Conservation (phyloP, 2,113 vertebrate species). For the Chloroceryle aenea region DNA sequence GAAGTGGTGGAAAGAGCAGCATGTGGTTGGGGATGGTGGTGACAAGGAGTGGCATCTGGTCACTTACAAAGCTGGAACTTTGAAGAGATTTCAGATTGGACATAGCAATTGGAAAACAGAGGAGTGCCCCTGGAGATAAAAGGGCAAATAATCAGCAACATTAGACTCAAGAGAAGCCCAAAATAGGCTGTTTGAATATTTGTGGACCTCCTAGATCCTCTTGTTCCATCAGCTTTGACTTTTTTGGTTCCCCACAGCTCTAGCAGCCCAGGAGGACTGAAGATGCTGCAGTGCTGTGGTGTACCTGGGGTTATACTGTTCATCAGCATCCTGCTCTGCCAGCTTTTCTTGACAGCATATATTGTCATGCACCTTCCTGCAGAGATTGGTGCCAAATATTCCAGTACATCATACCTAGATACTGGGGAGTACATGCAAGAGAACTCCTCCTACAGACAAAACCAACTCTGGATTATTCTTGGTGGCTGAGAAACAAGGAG, state of each 20-base stretch:
- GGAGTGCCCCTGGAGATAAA: not conserved
- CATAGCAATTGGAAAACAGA: not conserved
- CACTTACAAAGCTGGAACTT: not conserved
- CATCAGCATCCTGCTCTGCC: not conserved
- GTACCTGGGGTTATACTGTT: not conserved
- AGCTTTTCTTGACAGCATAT: not conserved
- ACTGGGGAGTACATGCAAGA: not conserved
- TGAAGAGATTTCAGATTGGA: not conserved
- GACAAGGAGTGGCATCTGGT: not conserved
- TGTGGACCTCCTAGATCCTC: not conserved
- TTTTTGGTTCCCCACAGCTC: fast-evolving
- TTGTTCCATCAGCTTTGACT: not conserved
- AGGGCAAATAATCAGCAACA: not conserved
- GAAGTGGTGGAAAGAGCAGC: not conserved
- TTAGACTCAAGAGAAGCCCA: not conserved
- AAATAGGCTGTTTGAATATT: not conserved
- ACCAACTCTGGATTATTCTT: not conserved
- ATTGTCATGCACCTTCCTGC: not conserved
- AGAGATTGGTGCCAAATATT: not conserved
- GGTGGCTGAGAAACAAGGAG: not conserved
- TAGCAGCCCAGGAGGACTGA: not conserved
- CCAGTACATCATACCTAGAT: no score
- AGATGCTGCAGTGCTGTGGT: not conserved
- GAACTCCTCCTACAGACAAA: not conserved
- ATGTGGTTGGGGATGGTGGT: not conserved